phyloP scores from a whole-genome alignment of 1,140 invertebrate genomes.

The Lepidurus apus region DNA sequence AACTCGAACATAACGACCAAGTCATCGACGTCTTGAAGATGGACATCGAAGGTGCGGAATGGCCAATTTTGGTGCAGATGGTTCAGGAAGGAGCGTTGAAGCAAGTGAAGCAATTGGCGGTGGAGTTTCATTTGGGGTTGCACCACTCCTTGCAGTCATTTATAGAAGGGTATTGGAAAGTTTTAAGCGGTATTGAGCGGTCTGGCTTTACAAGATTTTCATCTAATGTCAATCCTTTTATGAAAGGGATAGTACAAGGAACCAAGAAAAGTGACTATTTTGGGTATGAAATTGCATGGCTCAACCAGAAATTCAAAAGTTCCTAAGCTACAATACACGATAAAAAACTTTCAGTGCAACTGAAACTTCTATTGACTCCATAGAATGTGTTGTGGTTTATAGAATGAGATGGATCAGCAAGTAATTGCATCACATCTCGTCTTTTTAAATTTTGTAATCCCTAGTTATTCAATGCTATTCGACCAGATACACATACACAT shows the following conservation, averaged over 20 bases:
- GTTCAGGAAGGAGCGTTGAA: slow-evolving; percentile 12
- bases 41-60: slow-evolving; percentile 28
- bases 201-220: slow-evolving; percentile 24
- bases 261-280: neutral
- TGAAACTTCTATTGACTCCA: neutral
- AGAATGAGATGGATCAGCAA: too few relatives aligned
- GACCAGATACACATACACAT: too few relatives aligned
- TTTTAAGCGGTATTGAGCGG: slow-evolving; percentile 19
- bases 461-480: too few relatives aligned
- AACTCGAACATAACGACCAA: neutral
- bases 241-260: neutral
- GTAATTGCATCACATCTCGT: too few relatives aligned
- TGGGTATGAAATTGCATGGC: slow-evolving; percentile 32
- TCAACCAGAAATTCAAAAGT: slow-evolving; percentile 4
- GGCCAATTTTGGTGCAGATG: neutral
- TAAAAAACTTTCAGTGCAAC: neutral
- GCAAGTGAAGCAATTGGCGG: slow-evolving; percentile 30
- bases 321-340: neutral
- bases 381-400: too few relatives aligned
- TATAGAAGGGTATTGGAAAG: neutral
- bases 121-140: slow-evolving; percentile 26
- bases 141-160: neutral
- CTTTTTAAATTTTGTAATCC: too few relatives aligned
- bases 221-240: slow-evolving; percentile 28
- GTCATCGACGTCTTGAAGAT: slow-evolving; percentile 30